Evolutionary conservation across 2,888 invertebrate genomes (phyloP), one percentile per base, ranked within the genome.

Genomic region (Synanthedon vespiformis): DNA sequence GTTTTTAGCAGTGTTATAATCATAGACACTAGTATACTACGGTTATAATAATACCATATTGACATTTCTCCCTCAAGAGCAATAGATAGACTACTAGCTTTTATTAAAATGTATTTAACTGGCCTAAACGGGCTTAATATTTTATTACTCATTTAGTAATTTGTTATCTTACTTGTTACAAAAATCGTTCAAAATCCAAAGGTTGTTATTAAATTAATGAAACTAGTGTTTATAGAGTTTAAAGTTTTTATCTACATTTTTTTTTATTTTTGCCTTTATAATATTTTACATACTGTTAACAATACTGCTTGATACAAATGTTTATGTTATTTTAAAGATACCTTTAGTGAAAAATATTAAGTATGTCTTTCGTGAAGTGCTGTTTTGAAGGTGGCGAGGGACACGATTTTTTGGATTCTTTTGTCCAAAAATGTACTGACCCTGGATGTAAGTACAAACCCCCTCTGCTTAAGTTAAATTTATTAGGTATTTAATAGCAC

Each of bases 341-440:
- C 34, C 34, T 55, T 53, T 54, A 47, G 51, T 54, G 52, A 34
- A 56, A 58, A 51, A 44, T 49, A 48, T 40, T 49, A 50, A 66
- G 59, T 65, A 92, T 92, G 92, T 91, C 92, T 62, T 88, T 92
- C 58, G 89, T 94, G 58, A 93, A 91, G 73, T 94, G 94, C 80
- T 94, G 94, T 82, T 94, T 94, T 74, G 94, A 94, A 70, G 89
- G 91, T 52, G 89, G 90, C 14, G 94, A 94, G 68, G 85, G 92
- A 41, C 91, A 92, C 13, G 94, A 94, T 74, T 90, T 94, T 70
- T 80, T 94, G 58, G 94, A 94, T 65, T 89, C 91, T 16, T 90
- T 94, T 64, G 89, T 92, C 48, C 92, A 92, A 79, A 94, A 94
- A 85, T 94, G 94, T 74, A 92, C 94, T 49, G 93, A 94, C 80